These are phyloP conservation scores for Aporophyla nigra DNA, from an alignment of 2,888 invertebrate species.

Conservation along the genomic window DNA sequence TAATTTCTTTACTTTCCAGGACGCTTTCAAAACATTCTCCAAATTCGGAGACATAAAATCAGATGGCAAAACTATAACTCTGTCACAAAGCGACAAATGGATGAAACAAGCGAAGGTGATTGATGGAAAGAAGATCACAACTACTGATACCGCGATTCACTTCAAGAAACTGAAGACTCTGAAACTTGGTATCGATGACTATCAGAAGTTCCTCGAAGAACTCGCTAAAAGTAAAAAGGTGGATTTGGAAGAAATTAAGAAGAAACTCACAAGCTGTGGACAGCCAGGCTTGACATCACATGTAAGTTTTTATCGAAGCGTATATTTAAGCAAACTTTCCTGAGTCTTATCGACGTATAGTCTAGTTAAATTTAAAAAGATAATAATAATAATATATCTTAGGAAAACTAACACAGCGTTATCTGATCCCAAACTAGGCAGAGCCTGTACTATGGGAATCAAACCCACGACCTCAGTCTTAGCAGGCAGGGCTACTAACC, in stretches of 20 bases:
- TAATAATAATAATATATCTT: too few relatives aligned
- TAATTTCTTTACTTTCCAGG: conserved; percentile 86
- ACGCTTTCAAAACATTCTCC: conserved; percentile 95
- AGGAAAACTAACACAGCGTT: too few relatives aligned
- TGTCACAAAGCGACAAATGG: conserved; percentile 98
- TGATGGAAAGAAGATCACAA: conserved; percentile 95
- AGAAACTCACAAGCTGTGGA: conserved; percentile 95
- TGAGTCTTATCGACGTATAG: background rate
- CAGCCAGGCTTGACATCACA: conserved; percentile 92
- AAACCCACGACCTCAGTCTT: too few relatives aligned
- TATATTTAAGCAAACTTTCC: background rate
- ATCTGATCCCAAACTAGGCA: too few relatives aligned
- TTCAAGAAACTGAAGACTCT: conserved; percentile 97
- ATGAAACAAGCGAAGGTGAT: conserved; percentile 97
- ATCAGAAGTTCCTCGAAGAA: conserved; percentile 96
- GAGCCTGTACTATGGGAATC: too few relatives aligned
- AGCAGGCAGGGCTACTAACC: too few relatives aligned
- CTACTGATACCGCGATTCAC: conserved; percentile 97
- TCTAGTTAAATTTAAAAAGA: too few relatives aligned
- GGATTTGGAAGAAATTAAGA: conserved; percentile 94
- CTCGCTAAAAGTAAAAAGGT: conserved; percentile 96
- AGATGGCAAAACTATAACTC: conserved; percentile 95
- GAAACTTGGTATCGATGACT: conserved; percentile 94
- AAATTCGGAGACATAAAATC: conserved; percentile 97
- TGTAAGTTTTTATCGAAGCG: conserved; percentile 75